Evolutionary conservation across 2,113 vertebrate species (phyloP), one percentile per base, ranked within the genome.

Genomic region (Bufo bufo): DNA sequence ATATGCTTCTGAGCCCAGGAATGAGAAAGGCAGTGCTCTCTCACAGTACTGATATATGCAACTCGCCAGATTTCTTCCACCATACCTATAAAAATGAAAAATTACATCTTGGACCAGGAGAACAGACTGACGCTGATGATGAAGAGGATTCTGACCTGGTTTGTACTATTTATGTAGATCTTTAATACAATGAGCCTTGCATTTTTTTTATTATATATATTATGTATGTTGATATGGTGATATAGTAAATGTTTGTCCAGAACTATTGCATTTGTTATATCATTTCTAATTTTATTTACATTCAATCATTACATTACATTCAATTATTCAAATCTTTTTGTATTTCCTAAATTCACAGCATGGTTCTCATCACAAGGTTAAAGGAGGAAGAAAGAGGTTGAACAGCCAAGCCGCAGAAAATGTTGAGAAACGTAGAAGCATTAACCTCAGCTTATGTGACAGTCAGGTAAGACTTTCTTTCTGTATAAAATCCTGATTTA

Each of bases 381-480:
- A 96, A 93, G 92, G 95, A 61, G 96, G 95, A 86, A 94, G 96
- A 90, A 98, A 98, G 94, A 95, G 96, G 88, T 92, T 97, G 84
- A 97, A 96, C 77, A 96, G 95, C 91, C 96, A 96, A 92, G 95
- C 94, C 61, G 95, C 95, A 59, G 95, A 97, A 91, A 96, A 95
- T 89, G 94, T 97, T 77, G 96, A 98, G 83, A 95, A 96, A 90
- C 95, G 94, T 89, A 95, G 93, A 92, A 87, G 94, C 88, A 93
- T 95, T 91, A 96, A 95, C 90, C 94, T 95, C 90, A 96, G 93
- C 72, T 66, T 94, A 79, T 90, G 92, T 92, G 95, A 97, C 90
- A 90, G 91, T 0, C 94, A 96, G 93, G 93, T 95, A 86, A 72
- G 45, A n/a, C 17, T 52, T 49, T 49, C 3, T 16, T 43, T 1